Base-by-base conservation (phyloP, 2,888 invertebrate species). In the Cephonodes hylas region DNA sequence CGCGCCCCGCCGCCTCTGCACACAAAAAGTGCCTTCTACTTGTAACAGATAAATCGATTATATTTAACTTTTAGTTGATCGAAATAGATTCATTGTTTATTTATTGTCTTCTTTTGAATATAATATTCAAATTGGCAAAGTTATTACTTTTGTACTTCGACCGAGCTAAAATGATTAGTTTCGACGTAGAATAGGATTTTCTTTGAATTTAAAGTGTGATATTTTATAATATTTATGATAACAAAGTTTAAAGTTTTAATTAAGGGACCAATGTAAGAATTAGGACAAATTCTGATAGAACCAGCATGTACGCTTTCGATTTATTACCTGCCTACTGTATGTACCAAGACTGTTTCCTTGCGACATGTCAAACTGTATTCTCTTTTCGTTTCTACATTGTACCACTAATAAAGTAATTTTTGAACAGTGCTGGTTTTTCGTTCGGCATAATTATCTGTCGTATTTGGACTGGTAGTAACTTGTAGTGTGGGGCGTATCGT, bases 171-270 rank as follows among this genome's bases (percentile, higher is more conserved):
- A 83, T 85, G 83, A 85, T 89, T 89, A 88, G 88, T 88, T 89
- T 89, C 85, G 86, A 88, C 78, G 78, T 91, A 91, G 90, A 73
- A 84, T 89, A 89, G 87, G 85, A 88, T 89, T 75, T 87, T 80
- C 80, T 89, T 91, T 90, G 90, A 91, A 91, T 91, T 90, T 90
- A 91, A 91, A 90, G 92, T 91, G 92, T 92, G 92, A 92, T 92
- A 92, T 92, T 91, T 91, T 91, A 88, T 90, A 89, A 89, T 91
- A 91, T 91, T 91, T 90, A 91, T 91, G 58, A 88, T 90, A 90
- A 90, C 85, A 91, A 90, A 89, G 89, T 90, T 89, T 83, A 88
- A 89, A 86, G 88, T 88, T 91, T 89, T 88, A 89, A 90, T 85
- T 90, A 91, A 91, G 92, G 92, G 91, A 92, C 92, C 91, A 92